A percentile compares a stretch with the other conserved stretches of the same genome.
These are phyloP conservation scores for Ennomos erosarius DNA, from an alignment of 2,888 invertebrate genomes.

Conservation along the genomic window DNA sequence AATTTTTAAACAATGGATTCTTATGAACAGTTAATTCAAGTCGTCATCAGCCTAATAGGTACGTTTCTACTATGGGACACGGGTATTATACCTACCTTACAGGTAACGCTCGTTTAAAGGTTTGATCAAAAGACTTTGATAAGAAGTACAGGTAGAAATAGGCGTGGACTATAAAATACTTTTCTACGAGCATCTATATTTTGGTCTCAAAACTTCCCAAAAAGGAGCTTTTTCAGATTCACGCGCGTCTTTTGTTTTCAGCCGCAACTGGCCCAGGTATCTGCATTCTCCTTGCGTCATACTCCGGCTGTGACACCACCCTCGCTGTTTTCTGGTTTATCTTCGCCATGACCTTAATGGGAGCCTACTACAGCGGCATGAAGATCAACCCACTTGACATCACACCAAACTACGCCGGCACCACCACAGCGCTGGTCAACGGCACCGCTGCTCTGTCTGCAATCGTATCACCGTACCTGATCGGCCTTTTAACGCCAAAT, in stretches of 20 bases:
- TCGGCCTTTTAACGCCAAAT: slow-evolving; percentile 86
- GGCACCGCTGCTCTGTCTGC: slow-evolving; percentile 87
- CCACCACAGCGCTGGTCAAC: slow-evolving; percentile 87
- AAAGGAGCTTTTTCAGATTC: too few species aligned
- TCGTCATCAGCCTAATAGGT: too few species aligned
- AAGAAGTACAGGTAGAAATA: too few species aligned
- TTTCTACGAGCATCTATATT: too few species aligned
- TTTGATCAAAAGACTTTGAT: too few species aligned
- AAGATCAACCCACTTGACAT: slow-evolving; percentile 88
- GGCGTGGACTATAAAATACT: too few species aligned
- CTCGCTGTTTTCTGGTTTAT: slow-evolving; percentile 86
- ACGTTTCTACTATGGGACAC: too few species aligned
- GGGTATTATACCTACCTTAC: too few species aligned
- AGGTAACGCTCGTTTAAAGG: too few species aligned
- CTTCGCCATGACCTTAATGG: slow-evolving; percentile 88
- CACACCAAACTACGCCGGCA: slow-evolving; percentile 87
- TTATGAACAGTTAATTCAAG: too few species aligned
- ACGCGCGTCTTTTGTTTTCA: slow-evolving; percentile 50
- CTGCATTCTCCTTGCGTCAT: slow-evolving; percentile 86
- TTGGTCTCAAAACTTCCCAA: too few species aligned
- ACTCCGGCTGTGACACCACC: slow-evolving; percentile 85
- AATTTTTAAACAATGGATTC: too few species aligned
- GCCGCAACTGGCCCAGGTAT: slow-evolving; percentile 88
- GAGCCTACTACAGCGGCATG: slow-evolving; percentile 89
- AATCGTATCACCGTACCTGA: slow-evolving; percentile 86